Evolutionary conservation across 2,113 vertebrate genomes (phyloP), one percentile per base, ranked within the genome.

Genomic region (Vulpes ferrilata): DNA sequence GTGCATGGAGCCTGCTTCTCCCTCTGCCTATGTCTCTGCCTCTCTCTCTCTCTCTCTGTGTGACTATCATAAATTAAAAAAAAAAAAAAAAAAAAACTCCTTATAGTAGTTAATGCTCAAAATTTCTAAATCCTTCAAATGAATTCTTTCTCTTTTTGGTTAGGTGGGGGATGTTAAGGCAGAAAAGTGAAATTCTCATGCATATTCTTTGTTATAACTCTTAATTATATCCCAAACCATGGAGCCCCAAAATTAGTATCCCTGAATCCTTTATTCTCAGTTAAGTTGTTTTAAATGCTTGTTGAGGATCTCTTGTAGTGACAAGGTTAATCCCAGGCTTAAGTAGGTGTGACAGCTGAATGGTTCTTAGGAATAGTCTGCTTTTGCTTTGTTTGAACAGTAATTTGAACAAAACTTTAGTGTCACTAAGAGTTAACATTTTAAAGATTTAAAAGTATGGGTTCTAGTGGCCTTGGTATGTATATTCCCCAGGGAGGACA

Each of bases 221-320:
- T 96, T 83, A 78, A 82, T 76, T 93, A 53, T 65, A 71, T 83
- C 11, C 15, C 35, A 90, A 86, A 55, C 57, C 32, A 25, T 67
- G 67, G 55, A 94, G 32, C 65, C 38, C 57, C 81, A 0, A 71
- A 53, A 43, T 78, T 93, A 69, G 53, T 93, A 55, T 32, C 1
- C 32, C 90, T 51, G 86, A 93, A 35, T 57, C 60, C n/a, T 83
- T 60, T 90, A 62, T 94, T 85, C 74, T 93, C 35, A 83, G 25
- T 19, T 78, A 60, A 78, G 59, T 90, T 87, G 55, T 95, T 79
- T 93, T 59, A 91, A 91, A 88, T 93, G 62, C 71, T 97, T 93
- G 10, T 84, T 93, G 59, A 93, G 55, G 48, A 73, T 88, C 62
- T 95, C 55, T 79, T 84, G 1, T 80, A 48, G 23, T 78, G 74